Evolutionary conservation across 2,113 vertebrate species (phyloP).

Genomic region (Ascaphus truei): DNA sequence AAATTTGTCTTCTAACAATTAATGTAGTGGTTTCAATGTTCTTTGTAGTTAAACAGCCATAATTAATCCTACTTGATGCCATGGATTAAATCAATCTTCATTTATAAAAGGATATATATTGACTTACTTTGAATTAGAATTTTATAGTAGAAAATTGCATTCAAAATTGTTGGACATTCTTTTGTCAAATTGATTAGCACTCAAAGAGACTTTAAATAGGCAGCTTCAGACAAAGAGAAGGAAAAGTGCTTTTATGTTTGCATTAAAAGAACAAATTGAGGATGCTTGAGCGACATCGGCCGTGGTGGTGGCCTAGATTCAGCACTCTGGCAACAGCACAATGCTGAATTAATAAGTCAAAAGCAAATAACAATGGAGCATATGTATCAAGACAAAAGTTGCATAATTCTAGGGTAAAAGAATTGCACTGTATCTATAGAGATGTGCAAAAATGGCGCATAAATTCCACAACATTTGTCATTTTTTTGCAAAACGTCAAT

Average conservation of each 20-base stretch:
- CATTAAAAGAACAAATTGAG: conserved; percentile 14
- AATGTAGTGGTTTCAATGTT: conserved; percentile 7
- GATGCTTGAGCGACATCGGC: background rate
- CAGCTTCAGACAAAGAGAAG: background rate
- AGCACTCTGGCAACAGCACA: too few species aligned
- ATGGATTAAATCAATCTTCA: conserved; percentile 27
- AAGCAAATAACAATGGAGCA: too few species aligned
- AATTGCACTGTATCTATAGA: too few species aligned
- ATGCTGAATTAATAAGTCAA: too few species aligned
- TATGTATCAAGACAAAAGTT: too few species aligned
- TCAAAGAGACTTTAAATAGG: conserved; percentile 13
- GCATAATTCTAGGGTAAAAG: too few species aligned
- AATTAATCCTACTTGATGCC: conserved; percentile 30
- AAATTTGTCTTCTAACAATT: conserved; percentile 29
- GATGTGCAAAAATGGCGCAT: too few species aligned
- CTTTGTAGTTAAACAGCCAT: conserved; percentile 25
- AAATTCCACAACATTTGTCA: too few species aligned
- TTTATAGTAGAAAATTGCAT: conserved; percentile 14
- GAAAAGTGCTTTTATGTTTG: conserved; percentile 11
- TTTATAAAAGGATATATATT: conserved; percentile 21
- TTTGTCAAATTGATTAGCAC: conserved; percentile 17
- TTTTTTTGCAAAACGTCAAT: too few species aligned
- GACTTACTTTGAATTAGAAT: conserved; percentile 24
- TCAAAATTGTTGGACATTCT: conserved; percentile 21
- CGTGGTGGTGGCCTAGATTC: too few species aligned